These are phyloP conservation scores for Lethocerus indicus DNA, from an alignment of 1,140 invertebrate species.

Conservation along the genomic window DNA sequence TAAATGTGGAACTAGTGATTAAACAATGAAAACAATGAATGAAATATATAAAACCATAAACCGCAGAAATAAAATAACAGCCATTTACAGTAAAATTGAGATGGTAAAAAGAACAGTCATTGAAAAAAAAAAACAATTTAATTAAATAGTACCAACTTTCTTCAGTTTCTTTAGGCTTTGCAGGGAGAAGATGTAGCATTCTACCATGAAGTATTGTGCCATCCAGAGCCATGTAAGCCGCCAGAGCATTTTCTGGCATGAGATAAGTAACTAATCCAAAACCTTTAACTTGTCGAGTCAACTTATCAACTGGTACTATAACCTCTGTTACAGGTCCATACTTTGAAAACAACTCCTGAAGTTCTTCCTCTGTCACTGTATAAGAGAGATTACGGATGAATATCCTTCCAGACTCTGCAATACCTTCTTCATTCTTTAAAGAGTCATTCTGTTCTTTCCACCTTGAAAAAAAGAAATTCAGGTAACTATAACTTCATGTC, in stretches of 20 bases:
- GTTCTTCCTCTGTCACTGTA: constrained; percentile 70
- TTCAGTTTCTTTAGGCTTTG: constrained; percentile 47
- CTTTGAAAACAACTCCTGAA: constrained; percentile 69
- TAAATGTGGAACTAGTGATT: neutral
- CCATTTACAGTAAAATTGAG: no score
- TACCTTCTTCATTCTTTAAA: constrained; percentile 56
- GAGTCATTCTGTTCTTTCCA: constrained; percentile 52
- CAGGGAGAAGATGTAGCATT: constrained; percentile 85
- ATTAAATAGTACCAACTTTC: neutral
- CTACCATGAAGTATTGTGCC: constrained; percentile 79
- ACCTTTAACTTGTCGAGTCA: constrained; percentile 67
- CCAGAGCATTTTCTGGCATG: constrained; percentile 88
- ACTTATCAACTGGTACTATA: constrained; percentile 72
- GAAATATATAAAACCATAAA: no score
- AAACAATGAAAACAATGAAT: neutral
- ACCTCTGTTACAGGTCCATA: constrained; percentile 84
- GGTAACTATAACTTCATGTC: no score
- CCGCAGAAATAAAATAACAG: no score
- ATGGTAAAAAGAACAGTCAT: neutral
- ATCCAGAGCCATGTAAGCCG: constrained; percentile 75
- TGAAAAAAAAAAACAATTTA: neutral
- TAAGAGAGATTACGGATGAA: constrained; percentile 92
- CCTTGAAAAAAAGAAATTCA: constrained; percentile 27
- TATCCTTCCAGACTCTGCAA: constrained; percentile 81
- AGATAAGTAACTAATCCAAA: constrained; percentile 88